Percentiles rank a stretch among this genome's conserved stretches.
Evolutionary conservation across 2,113 vertebrate species (phyloP).

Genomic region (Megaceryle torquata): DNA sequence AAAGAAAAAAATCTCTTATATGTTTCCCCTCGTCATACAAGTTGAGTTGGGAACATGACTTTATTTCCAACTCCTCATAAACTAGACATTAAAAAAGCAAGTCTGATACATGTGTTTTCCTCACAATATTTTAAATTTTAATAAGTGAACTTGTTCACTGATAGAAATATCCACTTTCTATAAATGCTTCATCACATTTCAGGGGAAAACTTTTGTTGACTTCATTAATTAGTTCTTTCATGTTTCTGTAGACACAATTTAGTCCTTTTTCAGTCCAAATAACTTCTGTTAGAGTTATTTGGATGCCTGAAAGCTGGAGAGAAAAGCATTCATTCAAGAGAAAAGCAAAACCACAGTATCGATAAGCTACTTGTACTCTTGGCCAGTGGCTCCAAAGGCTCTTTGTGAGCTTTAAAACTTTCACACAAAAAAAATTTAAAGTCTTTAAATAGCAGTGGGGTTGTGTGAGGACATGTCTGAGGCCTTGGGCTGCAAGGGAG

Average conservation of each 20-base stretch:
- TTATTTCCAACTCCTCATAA: not conserved
- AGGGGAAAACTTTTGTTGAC: not conserved
- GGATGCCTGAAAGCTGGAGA: not conserved
- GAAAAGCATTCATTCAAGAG: not conserved
- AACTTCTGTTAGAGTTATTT: not conserved
- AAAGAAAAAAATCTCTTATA: not conserved
- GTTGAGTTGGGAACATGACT: not conserved
- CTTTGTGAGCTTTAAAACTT: conserved; percentile 23
- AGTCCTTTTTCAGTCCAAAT: not conserved
- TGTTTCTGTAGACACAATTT: not conserved
- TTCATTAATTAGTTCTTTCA: not conserved
- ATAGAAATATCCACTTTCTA: not conserved
- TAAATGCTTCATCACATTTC: not conserved
- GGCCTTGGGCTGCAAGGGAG: not conserved
- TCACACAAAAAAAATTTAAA: not conserved
- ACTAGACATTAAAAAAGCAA: not conserved
- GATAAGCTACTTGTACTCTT: not conserved
- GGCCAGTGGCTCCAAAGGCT: not conserved
- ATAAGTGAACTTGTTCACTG: not conserved
- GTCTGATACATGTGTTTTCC: not conserved
- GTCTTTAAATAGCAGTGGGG: not conserved
- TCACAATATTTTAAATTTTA: not conserved
- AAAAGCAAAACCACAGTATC: not conserved
- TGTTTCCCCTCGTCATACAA: not conserved
- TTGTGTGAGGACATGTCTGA: not conserved